These are phyloP conservation scores for Catocala sponsa DNA, from an alignment of 2,888 invertebrate species.

Conservation along the genomic window DNA sequence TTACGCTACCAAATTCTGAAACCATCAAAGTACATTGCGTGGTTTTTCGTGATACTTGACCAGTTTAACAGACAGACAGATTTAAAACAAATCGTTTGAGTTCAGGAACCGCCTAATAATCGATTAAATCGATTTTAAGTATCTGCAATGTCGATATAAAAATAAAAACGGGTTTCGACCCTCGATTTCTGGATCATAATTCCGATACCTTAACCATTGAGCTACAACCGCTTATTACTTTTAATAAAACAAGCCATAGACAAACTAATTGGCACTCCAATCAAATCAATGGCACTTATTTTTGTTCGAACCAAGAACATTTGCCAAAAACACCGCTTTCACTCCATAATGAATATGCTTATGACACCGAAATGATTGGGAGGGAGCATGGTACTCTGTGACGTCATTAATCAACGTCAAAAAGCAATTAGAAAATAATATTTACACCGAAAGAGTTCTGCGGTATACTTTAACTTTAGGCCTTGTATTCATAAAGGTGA, in stretches of 20 bases:
- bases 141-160: too few relatives aligned
- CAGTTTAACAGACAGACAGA: too few relatives aligned
- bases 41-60: too few relatives aligned
- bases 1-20: too few relatives aligned
- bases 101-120: too few relatives aligned
- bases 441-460: conserved; percentile 25
- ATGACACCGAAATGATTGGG: conserved; percentile 61
- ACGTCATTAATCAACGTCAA: conserved; percentile 51
- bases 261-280: conserved; percentile 2
- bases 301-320: conserved; percentile 21
- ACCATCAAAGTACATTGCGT: too few relatives aligned
- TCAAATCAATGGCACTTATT: conserved; percentile 2
- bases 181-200: too few relatives aligned
- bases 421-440: conserved; percentile 53
- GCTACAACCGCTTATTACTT: too few relatives aligned
- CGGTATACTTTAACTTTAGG: conserved; percentile 30
- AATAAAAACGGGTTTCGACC: too few relatives aligned
- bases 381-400: conserved; percentile 26
- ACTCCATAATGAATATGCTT: conserved; percentile 64
- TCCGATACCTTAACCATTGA: too few relatives aligned
- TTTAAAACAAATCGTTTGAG: too few relatives aligned
- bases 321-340: conserved; percentile 32
- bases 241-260: not conserved
- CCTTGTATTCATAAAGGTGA: not conserved
- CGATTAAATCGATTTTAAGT: too few relatives aligned